These are phyloP conservation scores for Silurus lanzhouensis DNA, from an alignment of 2,797 vertebrate species.

Conservation along the genomic window DNA sequence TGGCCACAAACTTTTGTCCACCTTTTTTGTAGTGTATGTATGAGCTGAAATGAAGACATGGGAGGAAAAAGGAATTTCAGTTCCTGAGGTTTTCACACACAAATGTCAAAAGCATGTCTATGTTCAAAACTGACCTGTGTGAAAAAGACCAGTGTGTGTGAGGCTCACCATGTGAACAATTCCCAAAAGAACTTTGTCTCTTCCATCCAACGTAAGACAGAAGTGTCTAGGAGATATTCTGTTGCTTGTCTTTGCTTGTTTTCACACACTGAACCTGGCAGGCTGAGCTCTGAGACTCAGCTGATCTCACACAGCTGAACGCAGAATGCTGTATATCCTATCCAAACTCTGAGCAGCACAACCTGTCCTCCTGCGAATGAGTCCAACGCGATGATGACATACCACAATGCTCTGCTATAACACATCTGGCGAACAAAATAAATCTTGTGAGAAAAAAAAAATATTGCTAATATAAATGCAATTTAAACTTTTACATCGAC, in stretches of 20 bases:
- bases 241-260: conserved; percentile 15
- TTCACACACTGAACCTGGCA: conserved; percentile 26
- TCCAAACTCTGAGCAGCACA: conserved; percentile 32
- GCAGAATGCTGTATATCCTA: conserved; percentile 10
- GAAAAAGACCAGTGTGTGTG: conserved; percentile 39
- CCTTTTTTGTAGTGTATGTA: neutral
- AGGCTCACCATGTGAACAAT: conserved; percentile 35
- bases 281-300: neutral
- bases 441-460: neutral
- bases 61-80: neutral
- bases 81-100: conserved; percentile 67
- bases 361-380: neutral
- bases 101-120: conserved; percentile 53
- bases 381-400: too few relatives aligned
- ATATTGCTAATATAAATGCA: neutral
- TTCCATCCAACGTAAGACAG: conserved; percentile 9
- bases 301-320: conserved; percentile 36
- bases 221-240: conserved; percentile 20
- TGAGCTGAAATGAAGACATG: neutral
- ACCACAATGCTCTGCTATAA: neutral
- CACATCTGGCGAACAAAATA: neutral
- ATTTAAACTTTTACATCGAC: neutral
- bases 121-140: conserved; percentile 50
- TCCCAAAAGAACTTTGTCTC: conserved; percentile 23
- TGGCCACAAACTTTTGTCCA: too few relatives aligned